A percentile compares a stretch with the other conserved stretches of the same genome.
These are phyloP conservation scores for Zygogramma bicolorata DNA, from an alignment of 2,888 invertebrate genomes.

Conservation along the genomic window DNA sequence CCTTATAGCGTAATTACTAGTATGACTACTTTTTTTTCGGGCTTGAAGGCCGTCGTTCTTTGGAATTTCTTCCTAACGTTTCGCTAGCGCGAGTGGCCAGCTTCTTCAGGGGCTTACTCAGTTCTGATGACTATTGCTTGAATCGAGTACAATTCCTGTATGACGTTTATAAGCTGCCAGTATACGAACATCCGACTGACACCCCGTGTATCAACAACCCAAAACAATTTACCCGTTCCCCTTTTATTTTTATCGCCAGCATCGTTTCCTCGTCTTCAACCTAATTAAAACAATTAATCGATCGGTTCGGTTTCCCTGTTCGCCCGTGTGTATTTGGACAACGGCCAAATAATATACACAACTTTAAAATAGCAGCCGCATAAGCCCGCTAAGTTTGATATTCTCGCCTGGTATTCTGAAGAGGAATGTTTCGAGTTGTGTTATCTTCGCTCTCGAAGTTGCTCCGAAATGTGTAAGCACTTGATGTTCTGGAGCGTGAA, in stretches of 20 bases:
- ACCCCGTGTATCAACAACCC: not conserved
- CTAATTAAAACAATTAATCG: conserved; percentile 16
- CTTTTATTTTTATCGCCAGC: not conserved
- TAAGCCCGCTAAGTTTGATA: conserved; percentile 26
- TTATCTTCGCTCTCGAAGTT: conserved; percentile 27
- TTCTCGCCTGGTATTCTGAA: conserved; percentile 35
- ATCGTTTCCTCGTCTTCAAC: not conserved
- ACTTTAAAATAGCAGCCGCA: conserved; percentile 42
- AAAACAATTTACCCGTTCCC: not conserved
- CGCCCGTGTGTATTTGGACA: conserved; percentile 35
- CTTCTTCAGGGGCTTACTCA: too few relatives aligned
- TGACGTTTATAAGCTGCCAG: not conserved
- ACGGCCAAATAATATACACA: conserved; percentile 41
- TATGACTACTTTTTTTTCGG: too few relatives aligned
- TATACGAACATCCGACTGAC: not conserved
- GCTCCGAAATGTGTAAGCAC: conserved; percentile 1
- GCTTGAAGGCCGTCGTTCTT: too few relatives aligned
- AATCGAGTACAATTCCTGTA: not conserved
- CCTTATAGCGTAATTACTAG: too few relatives aligned
- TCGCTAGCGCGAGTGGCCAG: too few relatives aligned
- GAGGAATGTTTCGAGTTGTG: conserved; percentile 43
- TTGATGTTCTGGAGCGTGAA: conserved; percentile 26
- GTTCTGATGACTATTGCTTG: not conserved
- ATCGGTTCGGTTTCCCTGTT: conserved; percentile 12
- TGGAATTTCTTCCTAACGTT: too few relatives aligned